Evolutionary conservation across 2,113 vertebrate genomes (phyloP).

Genomic region (Sturnus vulgaris): DNA sequence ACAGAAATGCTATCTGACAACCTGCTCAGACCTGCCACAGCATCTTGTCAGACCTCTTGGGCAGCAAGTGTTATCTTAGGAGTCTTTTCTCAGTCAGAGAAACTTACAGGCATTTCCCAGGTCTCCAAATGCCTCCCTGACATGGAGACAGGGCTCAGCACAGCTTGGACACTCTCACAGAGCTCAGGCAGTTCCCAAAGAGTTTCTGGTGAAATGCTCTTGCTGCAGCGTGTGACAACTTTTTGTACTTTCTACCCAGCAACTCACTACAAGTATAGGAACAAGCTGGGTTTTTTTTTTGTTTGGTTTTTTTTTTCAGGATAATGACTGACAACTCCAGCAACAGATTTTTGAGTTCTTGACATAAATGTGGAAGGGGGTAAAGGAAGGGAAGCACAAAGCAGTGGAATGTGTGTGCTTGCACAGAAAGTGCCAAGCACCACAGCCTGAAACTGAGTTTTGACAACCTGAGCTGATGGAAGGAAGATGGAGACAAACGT

Average conservation of each 20-base stretch:
- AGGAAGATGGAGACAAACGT: background rate
- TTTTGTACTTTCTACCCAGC: background rate
- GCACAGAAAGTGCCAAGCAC: background rate
- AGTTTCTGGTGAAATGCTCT: background rate
- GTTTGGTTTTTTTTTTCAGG: background rate
- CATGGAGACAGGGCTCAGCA: background rate
- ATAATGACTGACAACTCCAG: background rate
- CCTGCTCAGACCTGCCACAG: background rate
- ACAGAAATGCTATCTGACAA: background rate
- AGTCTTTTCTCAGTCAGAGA: background rate
- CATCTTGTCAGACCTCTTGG: background rate
- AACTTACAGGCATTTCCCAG: background rate
- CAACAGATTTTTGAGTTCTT: background rate
- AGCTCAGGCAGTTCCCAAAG: rapidly evolving
- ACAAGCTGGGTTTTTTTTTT: background rate
- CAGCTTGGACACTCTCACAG: background rate
- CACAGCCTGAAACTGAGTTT: background rate
- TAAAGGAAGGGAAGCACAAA: background rate
- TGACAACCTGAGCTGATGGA: slow-evolving; percentile 11
- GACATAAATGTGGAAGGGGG: background rate
- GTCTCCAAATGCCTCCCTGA: background rate
- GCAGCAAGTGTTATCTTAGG: background rate
- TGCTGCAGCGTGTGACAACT: background rate
- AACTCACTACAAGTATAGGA: background rate
- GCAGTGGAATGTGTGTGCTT: background rate